Base-by-base conservation (phyloP, 30 jellyfish, hydroid and myxozoan genomes). In the Haliclystus octoradiatus region DNA sequence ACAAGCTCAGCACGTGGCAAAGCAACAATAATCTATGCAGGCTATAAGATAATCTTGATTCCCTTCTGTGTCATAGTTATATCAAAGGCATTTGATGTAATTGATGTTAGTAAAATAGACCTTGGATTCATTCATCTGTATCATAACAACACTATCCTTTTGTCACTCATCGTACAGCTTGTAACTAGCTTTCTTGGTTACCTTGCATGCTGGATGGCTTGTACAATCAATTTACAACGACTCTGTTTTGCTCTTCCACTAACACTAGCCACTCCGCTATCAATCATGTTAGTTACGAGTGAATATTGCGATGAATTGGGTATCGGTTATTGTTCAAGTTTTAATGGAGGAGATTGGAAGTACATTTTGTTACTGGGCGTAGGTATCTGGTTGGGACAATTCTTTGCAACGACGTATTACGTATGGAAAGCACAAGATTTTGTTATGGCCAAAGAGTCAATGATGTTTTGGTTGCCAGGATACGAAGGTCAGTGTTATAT, bases 381-480 rank as follows among this genome's bases (percentile, higher is more conserved):
- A 23, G 90, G 81, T 12, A 60, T 85, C n/a, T 85, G 96, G 96
- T 71, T 85, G 26, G 96, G 96, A 24, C 96, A 85, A 66, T 85
- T 85, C 63, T 79, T 85, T 66, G 93, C 94, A 22, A 85, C 96
- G 1, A 85, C 96, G 0, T 85, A 85, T 63, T 85, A 85, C 64
- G 96, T 92, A 27, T 85, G 96, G 96, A 85, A 79, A 47, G 73
- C 84, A 49, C 96, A 85, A 66, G 96, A 85, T 51, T 85, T 85
- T 67, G 72, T 85, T 25, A 85, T 85, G 96, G 96, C 96, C 24
- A 80, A 79, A 28, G 96, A 85, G 60, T 86, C 96, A 15, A 84
- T 86, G 52, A 63, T 85, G 28, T 85, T 85, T 66, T 85, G 96
- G 96, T 66, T 73, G 46, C 96, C 96, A 0, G 51, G 88, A 23